A percentile compares a stretch with the other conserved stretches of the same genome.
phyloP scores from a whole-genome alignment of 1,140 invertebrate genomes.

The Drosophila neocordata region DNA sequence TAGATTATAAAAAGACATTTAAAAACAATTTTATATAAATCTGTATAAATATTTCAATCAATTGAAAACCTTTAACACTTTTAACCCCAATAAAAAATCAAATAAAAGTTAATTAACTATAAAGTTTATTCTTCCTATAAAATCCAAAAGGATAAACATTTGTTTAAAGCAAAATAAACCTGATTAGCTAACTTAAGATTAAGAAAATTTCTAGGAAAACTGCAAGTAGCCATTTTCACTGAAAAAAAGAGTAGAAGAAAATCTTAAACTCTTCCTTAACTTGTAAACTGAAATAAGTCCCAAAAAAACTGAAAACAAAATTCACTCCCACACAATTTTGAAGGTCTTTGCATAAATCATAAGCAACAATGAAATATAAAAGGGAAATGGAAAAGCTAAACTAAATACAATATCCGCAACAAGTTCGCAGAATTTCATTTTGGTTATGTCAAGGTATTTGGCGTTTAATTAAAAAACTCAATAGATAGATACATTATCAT shows the following conservation, averaged over 20 bases:
- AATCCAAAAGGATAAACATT: too few species aligned
- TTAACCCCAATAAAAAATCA: too few species aligned
- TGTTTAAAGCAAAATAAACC: too few species aligned
- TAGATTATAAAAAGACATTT: too few species aligned
- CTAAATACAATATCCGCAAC: background rate
- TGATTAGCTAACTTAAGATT: too few species aligned
- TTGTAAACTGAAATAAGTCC: background rate
- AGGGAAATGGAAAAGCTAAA: background rate
- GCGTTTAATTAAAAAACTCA: slow-evolving; percentile 36
- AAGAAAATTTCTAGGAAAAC: background rate
- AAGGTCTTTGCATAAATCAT: background rate
- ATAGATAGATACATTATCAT: slow-evolving; percentile 7
- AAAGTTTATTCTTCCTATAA: too few species aligned
- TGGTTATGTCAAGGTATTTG: slow-evolving; percentile 16
- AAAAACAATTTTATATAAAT: too few species aligned
- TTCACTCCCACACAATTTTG: background rate
- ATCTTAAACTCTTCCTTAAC: background rate
- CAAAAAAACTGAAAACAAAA: background rate
- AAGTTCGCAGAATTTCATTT: slow-evolving; percentile 13
- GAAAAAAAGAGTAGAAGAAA: background rate
- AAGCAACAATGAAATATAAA: background rate
- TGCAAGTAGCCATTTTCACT: background rate
- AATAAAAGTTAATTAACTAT: too few species aligned
- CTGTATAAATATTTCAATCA: too few species aligned
- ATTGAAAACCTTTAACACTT: too few species aligned